These are phyloP conservation scores for Epizoanthus illoricatus DNA, from an alignment of 92 coral and sea anemone species.

Conservation along the genomic window DNA sequence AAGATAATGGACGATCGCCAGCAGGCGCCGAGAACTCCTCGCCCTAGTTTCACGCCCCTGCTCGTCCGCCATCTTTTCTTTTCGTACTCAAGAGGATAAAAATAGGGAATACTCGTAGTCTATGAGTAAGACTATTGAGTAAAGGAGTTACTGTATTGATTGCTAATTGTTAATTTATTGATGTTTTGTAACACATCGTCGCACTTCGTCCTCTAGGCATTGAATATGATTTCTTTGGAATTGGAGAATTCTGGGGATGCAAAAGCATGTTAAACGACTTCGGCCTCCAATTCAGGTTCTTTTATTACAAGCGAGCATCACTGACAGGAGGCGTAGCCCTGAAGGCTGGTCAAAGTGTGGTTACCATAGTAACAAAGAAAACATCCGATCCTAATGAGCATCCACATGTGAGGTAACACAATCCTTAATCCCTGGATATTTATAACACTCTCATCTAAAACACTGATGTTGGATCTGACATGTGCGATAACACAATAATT, in stretches of 20 bases:
- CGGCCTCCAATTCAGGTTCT: slow-evolving; percentile 74
- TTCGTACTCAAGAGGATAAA: too few relatives aligned
- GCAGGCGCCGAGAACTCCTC: too few relatives aligned
- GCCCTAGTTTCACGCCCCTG: too few relatives aligned
- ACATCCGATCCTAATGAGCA: slow-evolving; percentile 44
- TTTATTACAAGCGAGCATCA: slow-evolving; percentile 76
- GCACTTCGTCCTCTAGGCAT: slow-evolving; percentile 40
- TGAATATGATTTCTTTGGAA: slow-evolving; percentile 70
- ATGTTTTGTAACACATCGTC: too few relatives aligned
- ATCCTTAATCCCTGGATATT: not conserved
- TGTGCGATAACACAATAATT: slow-evolving; percentile 43
- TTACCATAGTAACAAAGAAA: slow-evolving; percentile 55
- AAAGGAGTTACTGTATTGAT: too few relatives aligned
- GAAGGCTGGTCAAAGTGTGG: slow-evolving; percentile 60
- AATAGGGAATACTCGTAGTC: too few relatives aligned
- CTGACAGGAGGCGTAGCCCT: slow-evolving; percentile 72
- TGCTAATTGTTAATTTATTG: too few relatives aligned
- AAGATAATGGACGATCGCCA: too few relatives aligned
- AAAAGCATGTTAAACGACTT: slow-evolving; percentile 62
- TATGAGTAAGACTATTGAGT: too few relatives aligned
- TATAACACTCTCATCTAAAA: too few relatives aligned
- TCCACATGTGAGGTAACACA: slow-evolving; percentile 58
- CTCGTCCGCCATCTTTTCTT: too few relatives aligned
- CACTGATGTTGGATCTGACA: too few relatives aligned
- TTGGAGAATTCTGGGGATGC: slow-evolving; percentile 89